Evolutionary conservation across 30 jellyfish, hydroid and myxozoan species (phyloP).

Genomic region (Mastigias papua): DNA sequence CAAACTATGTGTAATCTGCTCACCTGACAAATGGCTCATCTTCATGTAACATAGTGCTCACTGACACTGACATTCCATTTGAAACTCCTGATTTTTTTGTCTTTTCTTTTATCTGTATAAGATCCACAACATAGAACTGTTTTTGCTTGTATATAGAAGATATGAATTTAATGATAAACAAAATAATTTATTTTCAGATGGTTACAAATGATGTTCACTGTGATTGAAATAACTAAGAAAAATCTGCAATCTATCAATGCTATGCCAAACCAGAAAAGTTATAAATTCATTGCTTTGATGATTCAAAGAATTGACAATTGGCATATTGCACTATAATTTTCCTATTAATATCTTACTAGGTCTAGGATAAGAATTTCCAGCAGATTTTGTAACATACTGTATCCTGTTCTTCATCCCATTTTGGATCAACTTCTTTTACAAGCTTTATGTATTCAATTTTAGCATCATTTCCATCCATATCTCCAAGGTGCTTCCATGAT

Average conservation of each 20-base stretch:
- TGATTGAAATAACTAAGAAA: too few species aligned
- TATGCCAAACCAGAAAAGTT: too few species aligned
- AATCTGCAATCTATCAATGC: too few species aligned
- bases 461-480: constrained; percentile 75
- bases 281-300: too few species aligned
- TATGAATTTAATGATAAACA: too few species aligned
- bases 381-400: neutral
- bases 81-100: neutral
- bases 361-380: neutral
- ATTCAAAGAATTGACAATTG: too few species aligned
- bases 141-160: too few species aligned
- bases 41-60: constrained; percentile 80
- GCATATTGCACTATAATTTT: too few species aligned
- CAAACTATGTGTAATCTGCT: neutral
- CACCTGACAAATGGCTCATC: constrained; percentile 55
- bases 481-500: constrained; percentile 82
- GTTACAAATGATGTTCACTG: too few species aligned
- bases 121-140: neutral
- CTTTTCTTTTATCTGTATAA: neutral
- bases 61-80: constrained; percentile 87
- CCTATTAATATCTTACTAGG: neutral
- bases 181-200: too few species aligned
- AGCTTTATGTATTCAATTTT: constrained; percentile 59
- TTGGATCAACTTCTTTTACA: constrained; percentile 70
- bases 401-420: constrained; percentile 52